Base-by-base conservation (phyloP, 2,888 invertebrate genomes). In the Drosophila prolongata region DNA sequence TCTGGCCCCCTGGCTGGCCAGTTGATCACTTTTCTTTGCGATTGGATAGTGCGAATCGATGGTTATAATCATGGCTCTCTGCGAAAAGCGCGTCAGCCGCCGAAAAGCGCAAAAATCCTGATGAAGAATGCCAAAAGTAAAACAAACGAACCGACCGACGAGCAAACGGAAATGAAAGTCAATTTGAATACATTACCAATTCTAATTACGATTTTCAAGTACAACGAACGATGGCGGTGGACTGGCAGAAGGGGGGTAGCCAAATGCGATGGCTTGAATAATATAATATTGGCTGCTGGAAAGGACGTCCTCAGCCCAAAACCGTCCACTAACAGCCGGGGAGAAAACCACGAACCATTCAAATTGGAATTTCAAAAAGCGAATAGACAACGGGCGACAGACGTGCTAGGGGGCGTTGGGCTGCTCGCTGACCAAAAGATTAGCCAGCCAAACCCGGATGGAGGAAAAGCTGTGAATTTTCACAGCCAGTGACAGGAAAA, bases 121-220 rank as follows among this genome's bases (percentile, higher is more conserved):
- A 80, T 80, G 77, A 77, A 75, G 75, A 78, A 72, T 49, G 34
- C 44, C 70, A 62, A 46, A 50, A 59, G 68, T 58, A 79, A 76
- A 87, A 78, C 77, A 84, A 86, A 81, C 75, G 69, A 77, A 78
- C 24, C 38, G 24, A 14, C 68, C 55, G 38, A 40, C 68, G 55
- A 40, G 75, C 75, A 66, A 83, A 79, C 86, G 81, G 89, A 86
- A 87, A 86, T 85, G 86, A 86, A 86, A 85, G 86, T 81, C 83
- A 89, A 87, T 87, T 87, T 87, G 86, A 87, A 87, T 87, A 87
- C 86, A 89, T 87, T 89, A 89, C 83, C 86, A 87, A 87, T 87
- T 87, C 86, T 87, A 87, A 87, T 87, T 86, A 87, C 87, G 89
- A 89, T 85, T 89, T 88, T 85, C 87, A 87, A 87, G 87, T 71